Evolutionary conservation across 2,797 vertebrate genomes (phyloP), one percentile per base, ranked within the genome.

Genomic region (Siniperca undulata): DNA sequence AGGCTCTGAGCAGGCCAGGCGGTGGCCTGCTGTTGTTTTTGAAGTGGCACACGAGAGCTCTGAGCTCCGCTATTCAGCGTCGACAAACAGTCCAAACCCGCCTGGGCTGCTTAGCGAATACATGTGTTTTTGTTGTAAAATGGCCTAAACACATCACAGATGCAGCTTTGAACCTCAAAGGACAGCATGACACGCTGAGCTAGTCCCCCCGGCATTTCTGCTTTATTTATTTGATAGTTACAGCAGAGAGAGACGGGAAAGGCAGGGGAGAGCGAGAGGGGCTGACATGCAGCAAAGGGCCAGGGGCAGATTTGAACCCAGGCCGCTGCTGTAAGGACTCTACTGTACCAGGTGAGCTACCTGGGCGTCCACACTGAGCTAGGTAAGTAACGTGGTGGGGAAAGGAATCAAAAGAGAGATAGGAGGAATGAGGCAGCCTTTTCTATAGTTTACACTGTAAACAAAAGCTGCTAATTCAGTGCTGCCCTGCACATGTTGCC

Each of bases 21-120:
- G 53, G 77, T 3, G 73, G 85, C 80, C 78, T 70, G 56, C 82
- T 76, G 68, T 67, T 89, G 82, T 65, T 81, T 87, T 74, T 88
- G 68, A 92, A 91, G 88, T 82, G 83, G 82, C 80, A 88, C 84
- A 86, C 53, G 77, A 90, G 85, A 87, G 81, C 71, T 58, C 62
- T 14, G 71, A 77, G 70, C 40, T 42, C 42, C 12, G 46, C 74
- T 74, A 75, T 34, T 88, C 83, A 80, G 62, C 70, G n/a, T 44
- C 50, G 61, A 85, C 55, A 40, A 84, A 83, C 58, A 66, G 46
- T 19, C 24, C 19, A 58, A 79, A 20, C 82, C n/a, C n/a, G 74
- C 72, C 34, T 65, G 0, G 52, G 70, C 70, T 86, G 82, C 69
- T 81, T 22, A 64, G 53, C 50, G 46, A 79, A 4, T 70, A 75